These are phyloP conservation scores for Elachura formosa DNA, from an alignment of 2,113 vertebrate species.

Conservation along the genomic window DNA sequence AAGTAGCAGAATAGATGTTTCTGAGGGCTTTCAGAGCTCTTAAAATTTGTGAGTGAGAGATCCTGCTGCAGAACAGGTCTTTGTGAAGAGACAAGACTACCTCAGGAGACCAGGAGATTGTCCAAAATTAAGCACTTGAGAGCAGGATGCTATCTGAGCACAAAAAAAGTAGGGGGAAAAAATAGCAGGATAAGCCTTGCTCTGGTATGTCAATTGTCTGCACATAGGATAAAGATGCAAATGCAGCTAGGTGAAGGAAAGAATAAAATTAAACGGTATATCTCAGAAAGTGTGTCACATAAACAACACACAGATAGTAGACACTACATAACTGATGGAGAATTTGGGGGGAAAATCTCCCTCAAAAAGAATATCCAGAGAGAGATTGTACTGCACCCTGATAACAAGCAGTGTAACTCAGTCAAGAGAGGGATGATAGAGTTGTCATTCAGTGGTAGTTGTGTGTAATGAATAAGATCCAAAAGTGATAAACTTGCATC, in stretches of 20 bases:
- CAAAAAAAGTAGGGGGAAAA: not conserved
- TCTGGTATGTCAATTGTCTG: not conserved
- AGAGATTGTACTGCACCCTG: accelerated
- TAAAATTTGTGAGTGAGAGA: not conserved
- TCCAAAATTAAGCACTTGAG: not conserved
- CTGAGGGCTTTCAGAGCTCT: not conserved
- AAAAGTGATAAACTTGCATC: not conserved
- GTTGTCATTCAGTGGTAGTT: not conserved
- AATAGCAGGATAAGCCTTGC: not conserved
- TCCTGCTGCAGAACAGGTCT: not conserved
- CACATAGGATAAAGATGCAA: not conserved
- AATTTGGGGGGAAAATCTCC: not conserved
- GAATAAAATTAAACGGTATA: not conserved
- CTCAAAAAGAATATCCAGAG: not conserved
- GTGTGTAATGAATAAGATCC: not conserved
- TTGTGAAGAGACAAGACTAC: not conserved
- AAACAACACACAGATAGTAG: not conserved
- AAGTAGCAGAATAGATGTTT: not conserved
- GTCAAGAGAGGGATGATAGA: not conserved
- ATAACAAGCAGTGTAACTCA: accelerated
- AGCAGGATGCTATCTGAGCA: not conserved
- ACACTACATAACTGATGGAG: not conserved
- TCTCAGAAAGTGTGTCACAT: not conserved
- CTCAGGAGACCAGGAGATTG: not conserved
- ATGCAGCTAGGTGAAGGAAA: not conserved